Conservation (phyloP, 1,140 invertebrate species). For the Drosophila ananassae region DNA sequence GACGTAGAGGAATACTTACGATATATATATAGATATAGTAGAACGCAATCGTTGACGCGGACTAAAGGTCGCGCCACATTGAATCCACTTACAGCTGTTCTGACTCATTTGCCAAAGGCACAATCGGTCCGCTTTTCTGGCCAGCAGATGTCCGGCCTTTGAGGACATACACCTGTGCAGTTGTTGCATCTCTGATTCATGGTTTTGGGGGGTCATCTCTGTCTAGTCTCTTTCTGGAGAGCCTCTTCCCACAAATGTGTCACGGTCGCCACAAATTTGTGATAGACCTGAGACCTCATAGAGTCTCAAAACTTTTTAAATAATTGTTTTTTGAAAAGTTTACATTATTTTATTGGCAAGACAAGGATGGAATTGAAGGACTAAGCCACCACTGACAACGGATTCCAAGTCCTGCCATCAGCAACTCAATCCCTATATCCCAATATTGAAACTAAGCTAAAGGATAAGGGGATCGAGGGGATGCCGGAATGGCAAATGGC, state of each 20-base stretch:
- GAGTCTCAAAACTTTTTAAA: not conserved
- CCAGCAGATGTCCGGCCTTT: slow-evolving; percentile 34
- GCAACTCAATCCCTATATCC: slow-evolving; percentile 4
- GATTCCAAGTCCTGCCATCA: slow-evolving; percentile 15
- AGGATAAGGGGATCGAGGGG: not conserved
- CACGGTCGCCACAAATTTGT: not conserved
- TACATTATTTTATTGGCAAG: too few relatives aligned
- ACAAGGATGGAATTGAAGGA: not conserved
- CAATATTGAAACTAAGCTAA: slow-evolving; percentile 2
- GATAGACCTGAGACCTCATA: not conserved
- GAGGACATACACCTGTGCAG: slow-evolving; percentile 14
- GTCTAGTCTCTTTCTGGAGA: too few relatives aligned
- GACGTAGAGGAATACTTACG: slow-evolving; percentile 7
- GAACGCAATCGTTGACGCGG: slow-evolving; percentile 20
- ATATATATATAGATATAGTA: not conserved
- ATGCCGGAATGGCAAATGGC: slow-evolving; percentile 57
- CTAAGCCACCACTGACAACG: slow-evolving; percentile 11
- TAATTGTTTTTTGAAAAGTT: not conserved
- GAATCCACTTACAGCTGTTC: slow-evolving; percentile 38
- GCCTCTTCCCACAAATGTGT: too few relatives aligned
- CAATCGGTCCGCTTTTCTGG: slow-evolving; percentile 1
- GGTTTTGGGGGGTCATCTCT: too few relatives aligned
- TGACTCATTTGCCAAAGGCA: slow-evolving; percentile 44
- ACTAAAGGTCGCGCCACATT: slow-evolving; percentile 33
- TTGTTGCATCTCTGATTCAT: slow-evolving; percentile 1